These are phyloP conservation scores for Axis porcinus DNA, from an alignment of 2,113 vertebrate species.

Conservation along the genomic window DNA sequence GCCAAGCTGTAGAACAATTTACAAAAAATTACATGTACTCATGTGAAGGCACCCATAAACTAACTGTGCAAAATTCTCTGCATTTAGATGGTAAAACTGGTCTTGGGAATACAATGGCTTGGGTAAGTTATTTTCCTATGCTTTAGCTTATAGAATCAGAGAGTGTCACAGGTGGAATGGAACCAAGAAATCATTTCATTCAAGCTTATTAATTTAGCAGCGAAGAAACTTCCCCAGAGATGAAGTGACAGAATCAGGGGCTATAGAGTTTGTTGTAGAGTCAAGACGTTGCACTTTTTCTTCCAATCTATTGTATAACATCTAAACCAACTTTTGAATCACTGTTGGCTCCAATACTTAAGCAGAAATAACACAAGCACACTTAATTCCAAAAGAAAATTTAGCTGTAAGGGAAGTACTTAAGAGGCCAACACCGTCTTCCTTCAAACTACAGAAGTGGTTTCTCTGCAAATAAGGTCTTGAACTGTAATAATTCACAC, in stretches of 20 bases:
- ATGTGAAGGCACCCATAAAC: neutral
- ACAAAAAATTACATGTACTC: neutral
- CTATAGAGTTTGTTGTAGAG: neutral
- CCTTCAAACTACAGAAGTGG: neutral
- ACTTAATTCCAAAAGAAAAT: neutral
- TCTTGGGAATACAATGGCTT: neutral
- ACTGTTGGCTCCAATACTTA: neutral
- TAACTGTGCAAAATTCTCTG: neutral
- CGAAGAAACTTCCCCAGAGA: neutral
- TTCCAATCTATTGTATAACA: neutral
- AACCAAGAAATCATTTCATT: neutral
- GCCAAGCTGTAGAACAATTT: neutral
- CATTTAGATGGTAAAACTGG: neutral
- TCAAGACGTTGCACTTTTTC: neutral
- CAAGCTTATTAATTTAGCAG: neutral
- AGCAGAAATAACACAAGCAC: neutral
- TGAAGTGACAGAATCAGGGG: neutral
- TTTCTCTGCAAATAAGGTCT: neutral
- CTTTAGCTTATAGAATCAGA: neutral
- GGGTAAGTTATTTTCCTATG: neutral
- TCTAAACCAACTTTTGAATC: neutral
- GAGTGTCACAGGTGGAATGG: neutral
- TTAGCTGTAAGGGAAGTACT: neutral
- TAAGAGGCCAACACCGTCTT: neutral
- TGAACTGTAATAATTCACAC: neutral